Evolutionary conservation across 2,113 vertebrate species (phyloP).

Genomic region (Vulpes ferrilata): DNA sequence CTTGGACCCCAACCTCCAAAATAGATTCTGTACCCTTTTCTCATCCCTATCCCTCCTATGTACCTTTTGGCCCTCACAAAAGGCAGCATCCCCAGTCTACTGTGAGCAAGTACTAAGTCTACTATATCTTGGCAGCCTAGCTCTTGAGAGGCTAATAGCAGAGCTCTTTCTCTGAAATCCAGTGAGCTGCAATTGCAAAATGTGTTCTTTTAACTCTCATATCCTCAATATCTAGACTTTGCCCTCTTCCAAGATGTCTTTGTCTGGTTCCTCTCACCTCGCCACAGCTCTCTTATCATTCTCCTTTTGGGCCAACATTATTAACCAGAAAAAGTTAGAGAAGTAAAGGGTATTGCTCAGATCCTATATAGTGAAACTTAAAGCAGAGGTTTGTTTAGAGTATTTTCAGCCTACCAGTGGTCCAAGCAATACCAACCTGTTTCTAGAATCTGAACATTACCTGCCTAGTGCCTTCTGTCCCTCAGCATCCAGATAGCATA

Average conservation of each 20-base stretch:
- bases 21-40: neutral
- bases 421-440: neutral
- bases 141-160: neutral
- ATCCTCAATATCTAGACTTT: neutral
- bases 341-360: neutral
- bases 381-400: neutral
- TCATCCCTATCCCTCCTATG: neutral
- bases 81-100: neutral
- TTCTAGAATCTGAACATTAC: neutral
- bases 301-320: neutral
- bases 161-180: neutral
- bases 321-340: neutral
- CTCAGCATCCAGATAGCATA: neutral
- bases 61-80: neutral
- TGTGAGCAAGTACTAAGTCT: neutral
- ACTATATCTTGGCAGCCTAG: neutral
- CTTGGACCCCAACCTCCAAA: neutral
- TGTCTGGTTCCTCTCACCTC: neutral
- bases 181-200: neutral
- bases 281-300: neutral
- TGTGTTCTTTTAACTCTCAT: neutral
- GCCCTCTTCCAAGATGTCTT: neutral
- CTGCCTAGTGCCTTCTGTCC: neutral
- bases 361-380: neutral
- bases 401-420: neutral